Conservation (phyloP, 2,888 invertebrate genomes). For the Oeneis ivallda region DNA sequence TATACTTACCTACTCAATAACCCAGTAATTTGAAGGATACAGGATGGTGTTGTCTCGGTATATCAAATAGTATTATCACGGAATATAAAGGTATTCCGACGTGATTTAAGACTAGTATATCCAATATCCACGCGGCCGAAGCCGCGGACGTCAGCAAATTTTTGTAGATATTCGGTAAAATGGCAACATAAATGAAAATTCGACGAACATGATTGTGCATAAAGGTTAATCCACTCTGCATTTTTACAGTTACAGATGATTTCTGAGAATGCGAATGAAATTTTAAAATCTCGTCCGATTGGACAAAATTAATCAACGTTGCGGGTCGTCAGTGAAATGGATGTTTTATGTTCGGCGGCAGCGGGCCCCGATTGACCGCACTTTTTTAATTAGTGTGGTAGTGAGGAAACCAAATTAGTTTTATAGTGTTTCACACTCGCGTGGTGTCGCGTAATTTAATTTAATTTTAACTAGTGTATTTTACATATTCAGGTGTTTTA, state of each 20-base stretch:
- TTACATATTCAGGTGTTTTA: not conserved
- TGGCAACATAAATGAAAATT: not conserved
- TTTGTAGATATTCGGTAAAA: not conserved
- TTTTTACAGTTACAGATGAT: slow-evolving; percentile 26
- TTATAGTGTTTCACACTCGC: slow-evolving; percentile 19
- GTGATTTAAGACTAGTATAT: too few species aligned
- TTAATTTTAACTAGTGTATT: slow-evolving; percentile 18
- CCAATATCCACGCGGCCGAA: too few species aligned
- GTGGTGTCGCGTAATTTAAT: not conserved
- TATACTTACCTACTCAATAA: too few species aligned
- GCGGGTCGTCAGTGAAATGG: slow-evolving; percentile 68
- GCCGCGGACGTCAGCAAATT: too few species aligned
- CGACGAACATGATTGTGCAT: not conserved
- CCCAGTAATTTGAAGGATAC: too few species aligned
- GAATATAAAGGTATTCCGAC: too few species aligned
- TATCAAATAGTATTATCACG: too few species aligned
- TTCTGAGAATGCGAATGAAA: slow-evolving; percentile 30
- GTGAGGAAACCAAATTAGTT: slow-evolving; percentile 62
- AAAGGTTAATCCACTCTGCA: slow-evolving; percentile 13
- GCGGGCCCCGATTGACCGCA: slow-evolving; percentile 77
- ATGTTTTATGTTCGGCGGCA: slow-evolving; percentile 77
- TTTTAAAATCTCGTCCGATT: slow-evolving; percentile 67
- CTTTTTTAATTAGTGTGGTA: slow-evolving; percentile 78
- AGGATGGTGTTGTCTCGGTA: too few species aligned
- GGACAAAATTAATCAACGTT: slow-evolving; percentile 77